Evolutionary conservation across 1,140 invertebrate species (phyloP).

Genomic region (Camponotus floridanus): DNA sequence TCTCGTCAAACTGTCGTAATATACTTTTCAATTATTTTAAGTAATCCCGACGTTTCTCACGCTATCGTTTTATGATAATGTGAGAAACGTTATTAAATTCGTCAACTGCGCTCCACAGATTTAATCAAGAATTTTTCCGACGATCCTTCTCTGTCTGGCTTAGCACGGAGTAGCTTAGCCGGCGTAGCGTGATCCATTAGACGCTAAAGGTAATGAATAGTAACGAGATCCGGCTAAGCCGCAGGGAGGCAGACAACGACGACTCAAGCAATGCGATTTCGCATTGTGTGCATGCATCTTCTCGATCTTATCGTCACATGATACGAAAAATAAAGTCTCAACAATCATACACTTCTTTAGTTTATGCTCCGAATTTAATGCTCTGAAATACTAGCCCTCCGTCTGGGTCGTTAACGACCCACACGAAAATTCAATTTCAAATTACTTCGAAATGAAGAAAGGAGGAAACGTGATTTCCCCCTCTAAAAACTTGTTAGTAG

Average conservation of each 20-base stretch:
- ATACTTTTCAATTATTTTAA: constrained; percentile 1
- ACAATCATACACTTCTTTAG: neutral
- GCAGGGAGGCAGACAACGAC: constrained; percentile 11
- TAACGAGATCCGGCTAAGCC: constrained; percentile 47
- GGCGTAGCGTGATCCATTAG: constrained; percentile 61
- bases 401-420: too few species aligned
- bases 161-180: constrained; percentile 24
- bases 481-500: too few species aligned
- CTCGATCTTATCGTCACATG: constrained; percentile 1
- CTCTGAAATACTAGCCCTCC: neutral
- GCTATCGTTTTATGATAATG: constrained; percentile 24
- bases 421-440: too few species aligned
- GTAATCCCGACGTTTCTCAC: neutral
- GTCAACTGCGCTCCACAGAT: constrained; percentile 24
- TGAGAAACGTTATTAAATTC: constrained; percentile 44
- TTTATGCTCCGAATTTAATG: neutral
- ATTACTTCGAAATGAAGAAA: too few species aligned
- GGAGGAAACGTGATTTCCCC: too few species aligned
- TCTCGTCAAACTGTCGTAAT: neutral
- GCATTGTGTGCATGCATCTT: constrained; percentile 23
- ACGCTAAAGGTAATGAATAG: constrained; percentile 60
- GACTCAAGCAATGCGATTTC: constrained; percentile 43
- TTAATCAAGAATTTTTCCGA: constrained; percentile 48
- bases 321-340: constrained; percentile 11
- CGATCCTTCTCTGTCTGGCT: constrained; percentile 26